Evolutionary conservation across 2,797 vertebrate species (phyloP), one percentile per base, ranked within the genome.

Genomic region (Oreochromis mossambicus): DNA sequence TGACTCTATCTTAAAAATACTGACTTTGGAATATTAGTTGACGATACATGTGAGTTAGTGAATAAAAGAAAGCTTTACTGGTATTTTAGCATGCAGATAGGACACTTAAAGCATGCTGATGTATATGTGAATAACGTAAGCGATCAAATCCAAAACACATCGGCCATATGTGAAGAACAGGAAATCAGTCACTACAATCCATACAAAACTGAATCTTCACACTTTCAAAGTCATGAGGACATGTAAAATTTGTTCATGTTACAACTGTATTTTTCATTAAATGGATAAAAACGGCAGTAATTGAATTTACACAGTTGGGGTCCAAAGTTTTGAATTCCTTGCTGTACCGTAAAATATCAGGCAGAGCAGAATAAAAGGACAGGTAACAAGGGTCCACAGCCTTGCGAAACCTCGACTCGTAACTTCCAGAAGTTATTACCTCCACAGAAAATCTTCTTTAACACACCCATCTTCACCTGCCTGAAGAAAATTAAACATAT

Each of bases 251-350:
- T 21, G 56, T 51, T 77, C 13, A 80, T 75, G 78, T 77, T 68
- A 54, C 48, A 86, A 77, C 34, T 76, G 3, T 32, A 50, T 76
- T 86, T 75, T 68, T 36, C 24, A 85, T 78, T 10, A 55, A 38
- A 68, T 11, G 41, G 61, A 77, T 87, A 82, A 76, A 75, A 95
- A 94, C 1, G 91, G 92, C 93, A 94, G 93, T 91, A 79, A 54
- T 10, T 81, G 21, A 78, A 86, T 77, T 78, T 17, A 66, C 81
- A 90, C 63, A 85, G 7, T 46, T 26, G 55, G 8, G 41, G 34
- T 63, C 85, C 26, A 14, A 34, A 75, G 10, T 13, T 75, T 75
- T n/a, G 46, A 19, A 50, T 75, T 75, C 17, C 29, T 66, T 61
- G 32, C 29, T 61, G 11, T 70, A 81, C 73, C 75, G 66, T 82